phyloP scores from a whole-genome alignment of 2,888 invertebrate genomes.

The Nemoura dubitans region DNA sequence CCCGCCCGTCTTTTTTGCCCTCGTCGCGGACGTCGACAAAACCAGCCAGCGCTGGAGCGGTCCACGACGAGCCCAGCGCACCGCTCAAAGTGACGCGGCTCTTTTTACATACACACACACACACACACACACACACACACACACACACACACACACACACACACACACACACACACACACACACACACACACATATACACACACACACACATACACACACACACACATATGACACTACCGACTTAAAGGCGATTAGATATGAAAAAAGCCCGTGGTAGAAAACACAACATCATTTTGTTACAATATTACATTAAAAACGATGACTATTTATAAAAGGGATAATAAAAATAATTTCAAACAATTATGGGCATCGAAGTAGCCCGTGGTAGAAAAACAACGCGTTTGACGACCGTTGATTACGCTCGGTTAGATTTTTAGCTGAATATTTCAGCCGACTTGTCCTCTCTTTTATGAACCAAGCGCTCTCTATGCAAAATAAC shows the following conservation, averaged over 20 bases:
- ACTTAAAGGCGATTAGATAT: background rate
- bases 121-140: background rate
- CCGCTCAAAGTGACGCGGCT: background rate
- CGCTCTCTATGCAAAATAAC: no score
- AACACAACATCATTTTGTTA: constrained; percentile 38
- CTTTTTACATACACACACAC: background rate
- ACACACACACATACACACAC: background rate
- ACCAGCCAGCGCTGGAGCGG: background rate
- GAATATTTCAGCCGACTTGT: no score
- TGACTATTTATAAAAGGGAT: constrained; percentile 34
- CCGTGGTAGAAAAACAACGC: background rate
- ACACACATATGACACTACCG: constrained; percentile 14
- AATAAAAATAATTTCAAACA: constrained; percentile 38
- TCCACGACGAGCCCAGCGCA: background rate
- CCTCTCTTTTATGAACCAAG: no score
- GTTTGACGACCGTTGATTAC: background rate
- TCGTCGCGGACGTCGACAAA: background rate
- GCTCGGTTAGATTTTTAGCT: background rate
- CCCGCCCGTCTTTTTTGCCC: background rate
- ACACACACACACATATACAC: background rate
- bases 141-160: background rate
- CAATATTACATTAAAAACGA: constrained; percentile 42
- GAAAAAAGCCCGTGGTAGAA: constrained; percentile 10
- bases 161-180: background rate
- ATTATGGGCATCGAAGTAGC: constrained; percentile 19